phyloP scores from a whole-genome alignment of 2,113 vertebrate species.

The Mirza zaza region DNA sequence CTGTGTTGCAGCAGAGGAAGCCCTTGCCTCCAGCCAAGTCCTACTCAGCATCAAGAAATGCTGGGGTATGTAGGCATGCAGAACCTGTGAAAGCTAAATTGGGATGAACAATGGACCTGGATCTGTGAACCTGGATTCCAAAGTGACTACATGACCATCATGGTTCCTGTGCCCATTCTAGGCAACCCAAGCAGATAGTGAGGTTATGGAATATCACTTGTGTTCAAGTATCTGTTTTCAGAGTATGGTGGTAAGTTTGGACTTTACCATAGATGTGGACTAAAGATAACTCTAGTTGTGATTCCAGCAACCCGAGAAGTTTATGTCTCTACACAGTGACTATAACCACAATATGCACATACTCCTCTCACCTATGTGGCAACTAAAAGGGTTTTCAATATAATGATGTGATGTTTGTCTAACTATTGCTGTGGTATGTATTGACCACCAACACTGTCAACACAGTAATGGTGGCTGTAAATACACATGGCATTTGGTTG shows the following conservation, averaged over 20 bases:
- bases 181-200: not conserved
- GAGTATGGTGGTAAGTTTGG: not conserved
- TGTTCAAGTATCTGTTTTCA: not conserved
- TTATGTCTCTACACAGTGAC: not conserved
- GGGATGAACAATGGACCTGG: not conserved
- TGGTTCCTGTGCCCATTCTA: not conserved
- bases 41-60: not conserved
- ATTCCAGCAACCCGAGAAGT: not conserved
- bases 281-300: not conserved
- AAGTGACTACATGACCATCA: not conserved
- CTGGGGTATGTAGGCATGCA: not conserved
- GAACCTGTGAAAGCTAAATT: not conserved
- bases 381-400: not conserved
- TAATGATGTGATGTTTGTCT: not conserved
- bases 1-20: not conserved
- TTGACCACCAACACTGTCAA: not conserved
- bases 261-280: not conserved
- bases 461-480: not conserved
- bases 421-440: not conserved
- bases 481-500: not conserved
- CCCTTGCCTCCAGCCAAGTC: not conserved
- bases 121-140: not conserved
- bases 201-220: not conserved
- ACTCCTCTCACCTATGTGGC: not conserved
- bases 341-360: not conserved